Percentiles rank a stretch among this genome's conserved stretches.
Evolutionary conservation across 2,113 vertebrate genomes (phyloP).

Genomic region (Stegostoma tigrinum): DNA sequence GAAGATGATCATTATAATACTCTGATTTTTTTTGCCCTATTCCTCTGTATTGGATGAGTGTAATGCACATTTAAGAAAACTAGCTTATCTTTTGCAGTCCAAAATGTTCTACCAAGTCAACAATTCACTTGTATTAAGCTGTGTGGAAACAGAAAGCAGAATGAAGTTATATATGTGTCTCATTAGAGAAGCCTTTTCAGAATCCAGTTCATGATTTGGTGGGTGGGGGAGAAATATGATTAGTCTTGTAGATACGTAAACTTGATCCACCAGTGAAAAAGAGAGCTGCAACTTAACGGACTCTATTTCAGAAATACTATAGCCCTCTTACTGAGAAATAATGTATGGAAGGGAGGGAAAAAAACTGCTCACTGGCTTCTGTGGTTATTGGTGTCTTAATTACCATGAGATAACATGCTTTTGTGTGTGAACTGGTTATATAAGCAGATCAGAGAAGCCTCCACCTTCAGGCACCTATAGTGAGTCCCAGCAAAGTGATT

Average conservation of each 20-base stretch:
- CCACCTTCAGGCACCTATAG: not conserved
- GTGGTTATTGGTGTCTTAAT: not conserved
- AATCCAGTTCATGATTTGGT: not conserved
- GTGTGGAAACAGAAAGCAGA: constrained; percentile 3
- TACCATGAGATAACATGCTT: not conserved
- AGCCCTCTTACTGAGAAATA: not conserved
- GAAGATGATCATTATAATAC: not conserved
- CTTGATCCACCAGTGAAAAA: not conserved
- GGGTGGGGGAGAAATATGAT: not conserved
- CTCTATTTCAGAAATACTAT: constrained; percentile 25
- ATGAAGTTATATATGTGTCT: not conserved
- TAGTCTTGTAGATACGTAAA: not conserved
- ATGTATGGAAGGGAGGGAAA: constrained; percentile 15
- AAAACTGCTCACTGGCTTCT: not conserved
- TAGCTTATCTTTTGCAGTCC: not conserved
- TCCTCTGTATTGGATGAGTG: not conserved
- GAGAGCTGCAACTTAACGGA: not conserved
- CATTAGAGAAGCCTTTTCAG: constrained; percentile 3
- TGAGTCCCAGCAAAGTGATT: not conserved
- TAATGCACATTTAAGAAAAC: not conserved
- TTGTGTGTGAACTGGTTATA: not conserved
- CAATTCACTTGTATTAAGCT: not conserved
- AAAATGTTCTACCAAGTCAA: not conserved
- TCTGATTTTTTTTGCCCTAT: not conserved
- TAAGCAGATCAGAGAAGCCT: not conserved